Base-by-base conservation (phyloP, 2,113 vertebrate genomes). In the Hemicordylus capensis region DNA sequence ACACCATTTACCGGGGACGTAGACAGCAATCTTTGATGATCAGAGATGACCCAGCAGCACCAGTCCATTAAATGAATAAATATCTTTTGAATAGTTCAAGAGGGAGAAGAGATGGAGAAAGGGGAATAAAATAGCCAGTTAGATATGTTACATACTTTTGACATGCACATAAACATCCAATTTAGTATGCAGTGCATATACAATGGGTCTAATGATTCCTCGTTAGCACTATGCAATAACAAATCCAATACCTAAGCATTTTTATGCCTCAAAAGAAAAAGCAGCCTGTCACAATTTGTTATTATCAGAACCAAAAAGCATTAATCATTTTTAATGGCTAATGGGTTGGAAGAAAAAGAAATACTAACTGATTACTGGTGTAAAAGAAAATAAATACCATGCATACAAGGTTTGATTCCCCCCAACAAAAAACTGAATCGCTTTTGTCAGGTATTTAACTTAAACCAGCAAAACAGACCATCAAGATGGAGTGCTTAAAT, bases 401-500 rank as follows among this genome's bases (percentile, higher is more conserved):
- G 78, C 90, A 89, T 92, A 95, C 86, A 96, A 96, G 95, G 59
- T 95, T 92, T 92, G 90, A 91, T 93, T 93, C 91, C 91, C 83
- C 58, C 44, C 70, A 22, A 91, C 89, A n/a, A 95, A 92, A 90
- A 93, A 93, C 93, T 93, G 96, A 95, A 95, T 97, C 94, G 94
- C 94, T 97, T 97, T 97, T 97, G 96, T 96, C 93, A 92, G 95
- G 93, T 94, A 94, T 96, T 96, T 95, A 95, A 95, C 92, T 97
- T 95, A 95, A 96, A 96, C 96, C 96, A 97, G 97, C 95, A 96
- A 97, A 96, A 95, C 94, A 95, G 94, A 93, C 97, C 97, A 93
- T 98, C 97, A 95, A 97, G 97, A 97, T 96, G 94, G 90, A 92
- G 87, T 93, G 96, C 98, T 98, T 97, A 97, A 98, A 97, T 96